Evolutionary conservation across 2,113 vertebrate genomes (phyloP), one percentile per base, ranked within the genome.

Genomic region (Equus przewalskii): DNA sequence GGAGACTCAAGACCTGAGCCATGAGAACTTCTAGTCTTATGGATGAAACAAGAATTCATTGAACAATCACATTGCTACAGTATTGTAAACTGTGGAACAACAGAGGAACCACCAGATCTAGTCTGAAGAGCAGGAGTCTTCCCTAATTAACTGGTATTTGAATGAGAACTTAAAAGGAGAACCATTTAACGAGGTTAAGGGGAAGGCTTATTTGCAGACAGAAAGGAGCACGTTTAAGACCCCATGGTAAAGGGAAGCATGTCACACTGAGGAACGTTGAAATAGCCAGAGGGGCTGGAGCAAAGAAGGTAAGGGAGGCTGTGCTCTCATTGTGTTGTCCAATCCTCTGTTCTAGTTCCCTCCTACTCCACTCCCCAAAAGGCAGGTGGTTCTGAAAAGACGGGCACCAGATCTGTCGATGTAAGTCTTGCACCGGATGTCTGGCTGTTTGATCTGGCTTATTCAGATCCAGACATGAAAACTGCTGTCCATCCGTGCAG

Each of bases 371-470:
- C 9, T 4, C 2, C 8, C 16, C 2, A 22, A n/a, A 11, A 49
- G 22, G 13, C 5, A 75, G n/a, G 14, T n/a, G 18, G 12, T 22
- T 86, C 33, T 69, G 46, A 79, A 76, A 94, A 49, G 21, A 36
- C 3, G 33, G 9, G 10, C 30, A 14, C 26, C 16, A 21, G 12
- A 13, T 21, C 22, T 33, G 13, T 44, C 1, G 4, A 4, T 3
- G 5, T n/a, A 49, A 56, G 41, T 2, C 4, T 76, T 75, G 5
- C 1, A 41, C 5, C 0, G 2, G 44, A 1, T 33, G 8, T 28
- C 28, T 26, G 33, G 15, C 24, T 49, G 0, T 51, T 24, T 91
- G 28, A 3, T 26, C 44, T 79, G 30, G 2, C 4, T 1, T 2
- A 1, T 44, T 91, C 11, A 81, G 16, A 75, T 9, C 67, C 28